Base-by-base conservation (phyloP, 2,888 invertebrate species). In the Caenorhabditis sinica region DNA sequence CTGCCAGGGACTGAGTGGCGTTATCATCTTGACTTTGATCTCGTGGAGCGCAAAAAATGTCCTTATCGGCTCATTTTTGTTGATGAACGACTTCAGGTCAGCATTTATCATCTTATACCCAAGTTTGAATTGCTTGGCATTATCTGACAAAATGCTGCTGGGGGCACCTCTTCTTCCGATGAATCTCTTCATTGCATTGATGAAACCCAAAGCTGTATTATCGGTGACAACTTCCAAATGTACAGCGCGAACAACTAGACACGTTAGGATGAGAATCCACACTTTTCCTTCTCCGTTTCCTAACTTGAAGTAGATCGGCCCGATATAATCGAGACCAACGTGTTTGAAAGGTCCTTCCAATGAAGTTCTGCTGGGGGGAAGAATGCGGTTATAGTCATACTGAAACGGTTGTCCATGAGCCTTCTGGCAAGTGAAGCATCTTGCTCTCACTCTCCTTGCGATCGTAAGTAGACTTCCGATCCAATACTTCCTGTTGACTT, bases 91-190 rank as follows among this genome's bases (percentile, higher is more conserved):
- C 28, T 36, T 33, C 4, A 61, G 33, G 23, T 61, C 61, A 9
- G 9, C n/a, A 30, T 61, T 61, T 5, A 56, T 28, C 2, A 56
- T 25, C 4, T 13, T 13, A 28, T 28, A 56, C 11, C 25, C 56
- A 8, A 56, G n/a, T 1, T 90, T 88, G 83, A 94, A 93, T 81
- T 93, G 93, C 0, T 91, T 91, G 0, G 93, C 93, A 76, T 93
- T 93, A 69, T 94, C 93, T 25, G 90, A 90, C 2, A 69, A 6
- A 23, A 89, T 90, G 0, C 81, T 66, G 2, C 28, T 69, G 0
- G 93, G 93, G 30, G 91, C 75, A 5, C 93, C 92, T 36, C 92
- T 82, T 61, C 93, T 74, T 0, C 90, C 88, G n/a, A 93, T 56
- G 28, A 56, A 56, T 11, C 56, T 25, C 15, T 28, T 56, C 23